Conservation (phyloP, 2,888 invertebrate genomes). For the Caenorhabditis sp. region DNA sequence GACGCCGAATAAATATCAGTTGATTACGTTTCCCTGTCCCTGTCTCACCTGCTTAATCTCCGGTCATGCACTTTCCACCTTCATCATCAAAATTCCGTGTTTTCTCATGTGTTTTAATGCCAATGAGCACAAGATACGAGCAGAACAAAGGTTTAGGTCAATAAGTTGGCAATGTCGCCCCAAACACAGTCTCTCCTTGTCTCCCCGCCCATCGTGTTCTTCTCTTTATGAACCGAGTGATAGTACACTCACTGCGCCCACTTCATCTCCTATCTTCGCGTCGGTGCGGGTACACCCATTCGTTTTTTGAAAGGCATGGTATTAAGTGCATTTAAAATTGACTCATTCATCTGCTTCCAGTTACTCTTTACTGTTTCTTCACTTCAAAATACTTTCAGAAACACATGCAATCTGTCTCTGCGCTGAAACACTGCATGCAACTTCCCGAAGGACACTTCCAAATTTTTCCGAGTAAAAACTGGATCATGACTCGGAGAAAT, state of each 20-base stretch:
- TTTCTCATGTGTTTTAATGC: slow-evolving; percentile 2
- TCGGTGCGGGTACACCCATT: neutral
- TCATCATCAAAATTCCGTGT: neutral
- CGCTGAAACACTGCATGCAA: neutral
- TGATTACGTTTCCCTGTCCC: neutral
- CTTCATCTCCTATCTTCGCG: neutral
- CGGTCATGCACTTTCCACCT: slow-evolving; percentile 1
- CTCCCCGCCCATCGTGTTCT: slow-evolving; percentile 12
- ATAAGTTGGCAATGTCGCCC: slow-evolving; percentile 14
- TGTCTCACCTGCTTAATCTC: neutral
- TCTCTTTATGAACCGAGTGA: slow-evolving; percentile 24
- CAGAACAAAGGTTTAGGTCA: slow-evolving; percentile 5
- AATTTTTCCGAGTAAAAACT: too few relatives aligned
- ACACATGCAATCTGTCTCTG: slow-evolving; percentile 14
- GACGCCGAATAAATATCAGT: slow-evolving; percentile 1
- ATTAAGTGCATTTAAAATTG: slow-evolving; percentile 36
- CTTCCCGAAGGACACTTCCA: neutral
- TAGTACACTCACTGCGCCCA: slow-evolving; percentile 4
- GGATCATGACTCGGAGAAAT: too few relatives aligned
- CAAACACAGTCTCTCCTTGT: slow-evolving; percentile 41
- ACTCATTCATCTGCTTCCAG: slow-evolving; percentile 36
- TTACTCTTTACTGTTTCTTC: slow-evolving; percentile 12
- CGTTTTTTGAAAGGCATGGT: slow-evolving; percentile 11
- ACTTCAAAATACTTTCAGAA: slow-evolving; percentile 15
- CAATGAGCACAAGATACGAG: neutral